Percentiles rank a stretch among this genome's conserved stretches.
phyloP scores from a whole-genome alignment of 2,888 invertebrate species.

The Apantesis nais region DNA sequence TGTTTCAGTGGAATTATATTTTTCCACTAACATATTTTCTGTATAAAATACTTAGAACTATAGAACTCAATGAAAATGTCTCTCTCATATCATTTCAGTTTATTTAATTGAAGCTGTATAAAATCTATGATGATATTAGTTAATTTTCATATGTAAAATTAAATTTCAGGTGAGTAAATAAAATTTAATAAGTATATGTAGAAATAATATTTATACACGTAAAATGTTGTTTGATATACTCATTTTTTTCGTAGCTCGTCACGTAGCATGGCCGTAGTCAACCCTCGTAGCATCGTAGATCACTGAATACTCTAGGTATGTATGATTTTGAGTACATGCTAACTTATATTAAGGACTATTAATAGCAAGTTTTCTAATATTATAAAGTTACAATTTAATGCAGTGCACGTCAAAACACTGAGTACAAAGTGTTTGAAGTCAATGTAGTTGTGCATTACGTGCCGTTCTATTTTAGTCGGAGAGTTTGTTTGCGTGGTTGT shows the following conservation, averaged over 20 bases:
- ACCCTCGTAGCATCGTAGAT: slow-evolving; percentile 48
- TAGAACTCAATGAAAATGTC: slow-evolving; percentile 3
- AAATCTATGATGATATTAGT: neutral
- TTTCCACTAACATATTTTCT: slow-evolving; percentile 4
- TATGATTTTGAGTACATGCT: neutral
- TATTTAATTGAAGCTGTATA: neutral
- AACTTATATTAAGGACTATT: neutral
- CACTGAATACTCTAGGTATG: neutral
- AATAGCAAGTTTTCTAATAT: neutral
- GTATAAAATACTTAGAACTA: slow-evolving; percentile 4
- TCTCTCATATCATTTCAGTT: neutral
- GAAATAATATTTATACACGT: neutral
- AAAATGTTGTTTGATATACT: slow-evolving; percentile 1
- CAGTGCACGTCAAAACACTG: slow-evolving; percentile 12
- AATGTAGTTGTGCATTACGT: slow-evolving; percentile 63
- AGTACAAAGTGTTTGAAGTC: slow-evolving; percentile 44
- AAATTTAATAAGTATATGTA: neutral
- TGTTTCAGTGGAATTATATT: slow-evolving; percentile 9
- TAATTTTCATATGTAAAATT: neutral
- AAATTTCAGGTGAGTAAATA: neutral
- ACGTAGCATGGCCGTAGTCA: slow-evolving; percentile 55
- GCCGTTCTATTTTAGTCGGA: slow-evolving; percentile 68
- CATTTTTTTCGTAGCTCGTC: slow-evolving; percentile 46
- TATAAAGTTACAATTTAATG: neutral
- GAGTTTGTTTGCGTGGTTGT: slow-evolving; percentile 76